Base-by-base conservation (phyloP, 2,113 vertebrate genomes). In the Sinocyclocheilus anophthalmus region DNA sequence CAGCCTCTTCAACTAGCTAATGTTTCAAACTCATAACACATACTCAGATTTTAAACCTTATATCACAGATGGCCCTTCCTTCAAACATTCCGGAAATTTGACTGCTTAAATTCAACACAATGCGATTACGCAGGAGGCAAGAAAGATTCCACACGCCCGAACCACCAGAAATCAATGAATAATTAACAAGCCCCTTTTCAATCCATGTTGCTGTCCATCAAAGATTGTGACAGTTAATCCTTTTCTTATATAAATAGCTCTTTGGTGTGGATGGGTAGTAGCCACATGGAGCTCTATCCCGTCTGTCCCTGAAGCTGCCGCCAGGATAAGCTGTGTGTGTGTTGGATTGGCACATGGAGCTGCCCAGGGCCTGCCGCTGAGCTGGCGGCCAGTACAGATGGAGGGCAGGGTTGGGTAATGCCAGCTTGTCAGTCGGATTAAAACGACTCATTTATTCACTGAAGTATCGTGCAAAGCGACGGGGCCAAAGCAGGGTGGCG, bases 391-490 rank as follows among this genome's bases (percentile, higher is more conserved):
- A 96, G 96, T 97, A 96, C 98, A 99, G 98, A 99, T 99, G 98
- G 98, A 97, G 97, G 96, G 96, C 97, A 97, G 96, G 95, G 94
- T 95, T 94, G 96, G 96, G 96, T 96, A 96, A 96, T 98, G 98
- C 98, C 98, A 98, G 96, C 96, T 97, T 99, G 98, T 99, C 98
- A 99, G 98, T 97, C 97, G 97, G 98, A 99, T 99, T 99, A 99
- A 98, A 99, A 99, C 98, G 98, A 99, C 97, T 99, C 98, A 99
- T 99, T 99, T 98, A 99, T 99, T 99, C 97, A 95, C 96, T 97
- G 96, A 96, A 98, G 97, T 97, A 97, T 95, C 96, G 95, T 95
- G 96, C 96, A 96, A 97, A 98, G 97, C 95, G 97, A 97, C 96
- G 95, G 93, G 96, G 96, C 96, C 95, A 96, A 96, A 95, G 94